Conservation (phyloP, 2,113 vertebrate genomes). For the Aramus guarauna region DNA sequence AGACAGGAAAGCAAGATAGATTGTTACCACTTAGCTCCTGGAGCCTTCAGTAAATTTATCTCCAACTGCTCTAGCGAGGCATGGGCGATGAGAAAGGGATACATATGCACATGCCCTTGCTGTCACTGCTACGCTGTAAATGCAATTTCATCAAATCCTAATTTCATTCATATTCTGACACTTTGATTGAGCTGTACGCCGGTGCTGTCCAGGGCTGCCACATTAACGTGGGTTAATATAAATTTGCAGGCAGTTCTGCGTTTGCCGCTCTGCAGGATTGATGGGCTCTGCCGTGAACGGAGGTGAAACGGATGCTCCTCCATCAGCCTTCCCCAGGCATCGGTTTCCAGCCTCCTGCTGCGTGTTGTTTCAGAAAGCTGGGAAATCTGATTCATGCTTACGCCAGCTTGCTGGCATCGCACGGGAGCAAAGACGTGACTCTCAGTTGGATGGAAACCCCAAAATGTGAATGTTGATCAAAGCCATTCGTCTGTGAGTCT, state of each 20-base stretch:
- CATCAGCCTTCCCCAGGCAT: neutral
- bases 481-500: accelerated
- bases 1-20: neutral
- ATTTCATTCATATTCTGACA: neutral
- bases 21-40: neutral
- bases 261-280: neutral
- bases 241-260: neutral
- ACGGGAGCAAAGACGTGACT: accelerated
- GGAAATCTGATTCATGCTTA: neutral
- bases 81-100: neutral
- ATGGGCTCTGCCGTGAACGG: neutral
- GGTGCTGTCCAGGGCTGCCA: neutral
- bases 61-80: neutral
- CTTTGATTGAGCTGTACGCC: neutral
- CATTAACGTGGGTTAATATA: neutral
- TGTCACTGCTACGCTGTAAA: neutral
- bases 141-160: conserved; percentile 1
- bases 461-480: neutral
- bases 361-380: neutral
- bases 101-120: neutral
- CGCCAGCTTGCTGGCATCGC: neutral
- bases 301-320: neutral
- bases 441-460: neutral
- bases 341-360: neutral
- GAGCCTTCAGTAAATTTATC: neutral